A percentile compares a stretch with the other conserved stretches of the same genome.
phyloP scores from a whole-genome alignment of 2,797 vertebrate genomes.

The Brotula barbata region DNA sequence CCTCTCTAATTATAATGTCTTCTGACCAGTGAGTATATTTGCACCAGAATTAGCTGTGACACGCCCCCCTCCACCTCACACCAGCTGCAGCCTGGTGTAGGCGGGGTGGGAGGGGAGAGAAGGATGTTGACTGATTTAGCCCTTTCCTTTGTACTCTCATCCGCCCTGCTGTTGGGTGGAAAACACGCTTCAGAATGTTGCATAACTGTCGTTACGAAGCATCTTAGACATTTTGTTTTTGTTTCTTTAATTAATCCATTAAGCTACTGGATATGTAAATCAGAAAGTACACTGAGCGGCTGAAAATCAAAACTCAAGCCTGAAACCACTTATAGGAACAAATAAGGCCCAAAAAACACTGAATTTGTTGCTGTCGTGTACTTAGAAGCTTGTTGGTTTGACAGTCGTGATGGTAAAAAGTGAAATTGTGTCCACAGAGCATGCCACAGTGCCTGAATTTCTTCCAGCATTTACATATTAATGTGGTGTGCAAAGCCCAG shows the following conservation, averaged over 20 bases:
- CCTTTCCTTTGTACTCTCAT: slow-evolving; percentile 50
- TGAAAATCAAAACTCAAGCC: too few relatives aligned
- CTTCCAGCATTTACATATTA: neutral
- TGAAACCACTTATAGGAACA: too few relatives aligned
- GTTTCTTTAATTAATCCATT: slow-evolving; percentile 26
- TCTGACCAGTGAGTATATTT: slow-evolving; percentile 18
- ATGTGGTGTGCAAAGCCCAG: neutral
- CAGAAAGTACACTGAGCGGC: too few relatives aligned
- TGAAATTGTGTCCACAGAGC: too few relatives aligned
- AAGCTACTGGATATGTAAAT: slow-evolving; percentile 6
- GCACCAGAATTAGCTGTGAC: slow-evolving; percentile 30
- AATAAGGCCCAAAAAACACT: neutral
- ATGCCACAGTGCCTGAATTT: neutral
- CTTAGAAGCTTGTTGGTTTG: slow-evolving; percentile 1
- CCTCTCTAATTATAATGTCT: slow-evolving; percentile 27
- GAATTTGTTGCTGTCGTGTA: neutral
- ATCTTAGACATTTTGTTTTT: slow-evolving; percentile 21
- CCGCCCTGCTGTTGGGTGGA: slow-evolving; percentile 37
- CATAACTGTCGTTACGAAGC: slow-evolving; percentile 51
- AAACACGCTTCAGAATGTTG: slow-evolving; percentile 50
- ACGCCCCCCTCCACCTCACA: slow-evolving; percentile 13
- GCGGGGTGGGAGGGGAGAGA: slow-evolving; percentile 38
- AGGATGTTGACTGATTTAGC: slow-evolving; percentile 48
- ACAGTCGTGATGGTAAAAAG: too few relatives aligned
- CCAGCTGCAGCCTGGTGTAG: slow-evolving; percentile 37